Evolutionary conservation across 2,888 invertebrate species (phyloP).

Genomic region (Pseudoips prasinana): DNA sequence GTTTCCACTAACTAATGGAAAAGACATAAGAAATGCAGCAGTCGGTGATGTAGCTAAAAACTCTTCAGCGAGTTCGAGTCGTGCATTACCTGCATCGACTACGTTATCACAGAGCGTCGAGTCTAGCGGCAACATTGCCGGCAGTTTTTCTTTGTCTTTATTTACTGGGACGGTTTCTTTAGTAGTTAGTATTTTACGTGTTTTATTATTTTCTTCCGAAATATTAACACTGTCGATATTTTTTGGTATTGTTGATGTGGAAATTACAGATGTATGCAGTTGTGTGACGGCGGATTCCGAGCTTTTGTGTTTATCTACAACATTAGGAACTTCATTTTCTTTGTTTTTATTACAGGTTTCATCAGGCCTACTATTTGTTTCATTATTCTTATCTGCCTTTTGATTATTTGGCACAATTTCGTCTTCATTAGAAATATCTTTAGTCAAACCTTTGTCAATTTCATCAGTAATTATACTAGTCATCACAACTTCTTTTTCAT

Average conservation of each 20-base stretch:
- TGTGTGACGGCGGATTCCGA: constrained; percentile 12
- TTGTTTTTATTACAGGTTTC: constrained; percentile 16
- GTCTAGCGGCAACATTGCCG: constrained; percentile 57
- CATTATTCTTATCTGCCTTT: constrained; percentile 15
- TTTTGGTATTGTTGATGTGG: constrained; percentile 18
- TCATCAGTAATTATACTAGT: constrained; percentile 8
- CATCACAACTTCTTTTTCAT: constrained; percentile 4
- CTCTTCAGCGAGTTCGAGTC: constrained; percentile 80
- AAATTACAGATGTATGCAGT: constrained; percentile 4
- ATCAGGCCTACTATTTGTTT: constrained; percentile 15
- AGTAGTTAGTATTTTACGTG: constrained; percentile 28
- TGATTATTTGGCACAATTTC: constrained; percentile 12
- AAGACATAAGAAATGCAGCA: constrained; percentile 88
- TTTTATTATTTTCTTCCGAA: constrained; percentile 31
- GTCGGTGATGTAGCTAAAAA: constrained; percentile 85
- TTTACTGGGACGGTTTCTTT: constrained; percentile 39
- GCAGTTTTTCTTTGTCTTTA: constrained; percentile 64
- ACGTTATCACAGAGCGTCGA: constrained; percentile 65
- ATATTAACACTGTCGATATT: constrained; percentile 20
- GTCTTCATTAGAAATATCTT: constrained; percentile 4
- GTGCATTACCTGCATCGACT: constrained; percentile 78
- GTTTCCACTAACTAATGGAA: constrained; percentile 85
- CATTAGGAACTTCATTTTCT: constrained; percentile 12
- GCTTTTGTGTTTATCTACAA: constrained; percentile 14
- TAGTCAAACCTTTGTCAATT: constrained; percentile 2